Percentiles rank a stretch among this genome's conserved stretches.
Conservation (phyloP, 2,888 invertebrate species). For the Priocnemis perturbator region DNA sequence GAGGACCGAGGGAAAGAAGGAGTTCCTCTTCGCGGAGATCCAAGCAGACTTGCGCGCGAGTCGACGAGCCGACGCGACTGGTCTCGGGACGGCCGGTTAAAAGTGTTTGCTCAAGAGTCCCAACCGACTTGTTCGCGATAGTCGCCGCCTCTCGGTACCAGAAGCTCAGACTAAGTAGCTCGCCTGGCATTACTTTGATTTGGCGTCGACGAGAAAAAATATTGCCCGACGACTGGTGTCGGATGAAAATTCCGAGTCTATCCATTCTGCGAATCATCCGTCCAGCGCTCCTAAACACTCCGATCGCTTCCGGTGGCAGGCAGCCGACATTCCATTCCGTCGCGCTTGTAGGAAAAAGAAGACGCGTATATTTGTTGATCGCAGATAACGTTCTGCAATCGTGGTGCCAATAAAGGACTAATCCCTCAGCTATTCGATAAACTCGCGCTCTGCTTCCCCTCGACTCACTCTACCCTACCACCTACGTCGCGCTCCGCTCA, state of each 20-base stretch:
- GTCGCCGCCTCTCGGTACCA: constrained; percentile 43
- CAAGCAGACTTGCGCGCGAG: constrained; percentile 39
- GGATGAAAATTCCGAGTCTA: constrained; percentile 23
- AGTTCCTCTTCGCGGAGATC: constrained; percentile 51
- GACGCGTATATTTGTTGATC: constrained; percentile 56
- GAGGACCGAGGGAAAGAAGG: constrained; percentile 48
- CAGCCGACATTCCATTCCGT: constrained; percentile 59
- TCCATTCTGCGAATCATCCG: too few species aligned
- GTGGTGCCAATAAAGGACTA: constrained; percentile 62
- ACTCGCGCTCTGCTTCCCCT: constrained; percentile 34
- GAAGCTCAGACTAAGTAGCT: constrained; percentile 21
- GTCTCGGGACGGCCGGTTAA: constrained; percentile 60
- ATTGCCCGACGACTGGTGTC: too few species aligned
- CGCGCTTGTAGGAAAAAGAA: constrained; percentile 47
- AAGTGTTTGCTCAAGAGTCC: constrained; percentile 64
- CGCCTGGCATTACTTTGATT: constrained; percentile 27
- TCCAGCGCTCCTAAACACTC: too few species aligned
- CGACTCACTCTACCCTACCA: constrained; percentile 19
- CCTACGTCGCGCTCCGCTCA: constrained; percentile 11
- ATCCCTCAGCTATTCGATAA: constrained; percentile 64
- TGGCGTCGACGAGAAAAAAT: constrained; percentile 38
- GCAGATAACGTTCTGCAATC: constrained; percentile 57
- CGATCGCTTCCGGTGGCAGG: constrained; percentile 53
- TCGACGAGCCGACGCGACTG: constrained; percentile 24
- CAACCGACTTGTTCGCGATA: constrained; percentile 54